Conservation (phyloP, 1,140 invertebrate genomes). For the Phenacoccus solenopsis region DNA sequence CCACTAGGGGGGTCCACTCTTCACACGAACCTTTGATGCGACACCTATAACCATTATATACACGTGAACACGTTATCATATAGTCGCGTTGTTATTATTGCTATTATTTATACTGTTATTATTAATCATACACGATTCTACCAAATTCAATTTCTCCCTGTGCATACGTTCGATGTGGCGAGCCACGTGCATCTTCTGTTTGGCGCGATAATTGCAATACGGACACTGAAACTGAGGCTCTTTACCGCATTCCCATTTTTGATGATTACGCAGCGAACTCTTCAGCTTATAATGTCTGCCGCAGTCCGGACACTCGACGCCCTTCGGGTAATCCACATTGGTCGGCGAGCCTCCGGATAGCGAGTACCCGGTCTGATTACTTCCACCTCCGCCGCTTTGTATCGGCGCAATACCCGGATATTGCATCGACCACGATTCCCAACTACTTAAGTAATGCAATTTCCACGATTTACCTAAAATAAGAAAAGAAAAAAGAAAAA, state of each 20-base stretch:
- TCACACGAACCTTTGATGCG: too few relatives aligned
- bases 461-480: conserved; percentile 12
- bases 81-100: conserved; percentile 9
- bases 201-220: conserved; percentile 65
- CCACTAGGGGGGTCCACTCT: too few relatives aligned
- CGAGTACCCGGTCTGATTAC: neutral
- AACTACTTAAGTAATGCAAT: conserved; percentile 7
- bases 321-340: conserved; percentile 17
- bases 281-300: conserved; percentile 70
- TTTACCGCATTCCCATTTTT: conserved; percentile 78
- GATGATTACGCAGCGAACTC: conserved; percentile 68
- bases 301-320: conserved; percentile 58
- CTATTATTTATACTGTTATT: conserved; percentile 17
- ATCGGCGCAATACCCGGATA: conserved; percentile 6
- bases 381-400: neutral
- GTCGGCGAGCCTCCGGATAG: neutral
- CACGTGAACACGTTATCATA: neutral
- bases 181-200: conserved; percentile 74
- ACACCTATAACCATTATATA: too few relatives aligned
- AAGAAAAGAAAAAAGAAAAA: neutral
- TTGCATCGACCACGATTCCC: conserved; percentile 1
- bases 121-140: conserved; percentile 22
- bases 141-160: conserved; percentile 41
- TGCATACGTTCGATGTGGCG: conserved; percentile 66
- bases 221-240: conserved; percentile 71